Evolutionary conservation across 2,113 vertebrate genomes (phyloP), one percentile per base, ranked within the genome.

Genomic region (Scophthalmus maximus): DNA sequence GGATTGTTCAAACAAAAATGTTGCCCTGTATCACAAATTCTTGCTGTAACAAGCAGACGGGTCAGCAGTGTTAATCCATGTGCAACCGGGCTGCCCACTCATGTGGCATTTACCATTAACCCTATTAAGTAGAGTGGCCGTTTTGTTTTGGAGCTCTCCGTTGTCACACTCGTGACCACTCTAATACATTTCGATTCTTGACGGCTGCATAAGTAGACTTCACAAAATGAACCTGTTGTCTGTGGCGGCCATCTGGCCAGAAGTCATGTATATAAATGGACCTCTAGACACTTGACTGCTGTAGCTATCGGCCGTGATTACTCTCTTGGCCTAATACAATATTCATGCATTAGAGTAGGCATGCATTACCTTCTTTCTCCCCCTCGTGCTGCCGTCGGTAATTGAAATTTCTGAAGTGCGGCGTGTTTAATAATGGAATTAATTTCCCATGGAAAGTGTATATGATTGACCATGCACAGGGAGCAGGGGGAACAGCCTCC

Each of bases 401-500:
- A 94, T 93, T 93, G 91, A 94, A 92, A 93, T 92, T 92, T 93
- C 88, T 94, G 91, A 92, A 93, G 91, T 94, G 93, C 87, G 65
- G 87, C 91, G 77, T 94, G 93, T 93, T 92, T 92, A 93, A 93
- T 93, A 94, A 94, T 92, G 91, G 92, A 92, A 92, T 93, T 93
- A 91, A 94, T 94, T 93, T 94, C 84, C 92, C 89, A 81, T 94
- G 92, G 84, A 93, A 90, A 92, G 87, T 85, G 86, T 90, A 68
- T 90, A 84, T 90, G 92, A 93, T 89, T 92, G 92, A 84, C 88
- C 90, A 89, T 74, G 88, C 80, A 72, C 66, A 57, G 58, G 75
- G 69, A 78, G 75, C 72, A 56, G 52, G 62, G 55, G 75, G 69
- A 78, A 78, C 72, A 56, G 49, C 58, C 64, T 76, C 68, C 60